Conservation (phyloP, 1,140 invertebrate species). For the Probaryconus sp. region DNA sequence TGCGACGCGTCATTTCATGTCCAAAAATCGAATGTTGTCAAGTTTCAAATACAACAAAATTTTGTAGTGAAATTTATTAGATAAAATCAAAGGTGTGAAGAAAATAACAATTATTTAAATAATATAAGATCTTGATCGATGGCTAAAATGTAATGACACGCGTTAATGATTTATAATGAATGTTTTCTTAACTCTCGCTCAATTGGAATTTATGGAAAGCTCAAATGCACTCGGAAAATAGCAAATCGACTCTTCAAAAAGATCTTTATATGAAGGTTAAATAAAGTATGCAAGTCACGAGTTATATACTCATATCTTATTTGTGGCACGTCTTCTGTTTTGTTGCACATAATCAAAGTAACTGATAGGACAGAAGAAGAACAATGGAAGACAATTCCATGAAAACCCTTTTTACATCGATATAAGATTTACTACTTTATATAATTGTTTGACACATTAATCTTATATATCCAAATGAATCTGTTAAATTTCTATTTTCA, state of each 20-base stretch:
- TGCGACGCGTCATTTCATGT: too few relatives aligned
- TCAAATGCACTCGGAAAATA: not conserved
- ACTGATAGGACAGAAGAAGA: conserved; percentile 10
- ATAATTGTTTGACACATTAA: too few relatives aligned
- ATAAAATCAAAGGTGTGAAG: too few relatives aligned
- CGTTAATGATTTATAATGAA: not conserved
- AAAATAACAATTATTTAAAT: too few relatives aligned
- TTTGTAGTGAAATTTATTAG: too few relatives aligned
- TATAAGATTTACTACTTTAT: too few relatives aligned
- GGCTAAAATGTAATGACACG: too few relatives aligned
- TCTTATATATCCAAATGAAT: too few relatives aligned
- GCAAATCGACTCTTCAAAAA: not conserved
- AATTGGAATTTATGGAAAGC: not conserved
- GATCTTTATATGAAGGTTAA: conserved; percentile 1
- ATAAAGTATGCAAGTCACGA: conserved; percentile 36
- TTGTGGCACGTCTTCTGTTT: conserved; percentile 39
- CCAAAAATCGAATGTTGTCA: too few relatives aligned
- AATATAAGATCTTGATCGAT: too few relatives aligned
- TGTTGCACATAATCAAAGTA: conserved; percentile 32
- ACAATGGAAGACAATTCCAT: not conserved
- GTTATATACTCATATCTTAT: conserved; percentile 28
- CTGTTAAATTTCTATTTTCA: too few relatives aligned
- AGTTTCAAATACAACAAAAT: too few relatives aligned
- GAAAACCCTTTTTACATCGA: conserved; percentile 9
- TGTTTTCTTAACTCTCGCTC: not conserved